Evolutionary conservation across 2,113 vertebrate genomes (phyloP), one percentile per base, ranked within the genome.

Genomic region (Uropsilus gracilis): DNA sequence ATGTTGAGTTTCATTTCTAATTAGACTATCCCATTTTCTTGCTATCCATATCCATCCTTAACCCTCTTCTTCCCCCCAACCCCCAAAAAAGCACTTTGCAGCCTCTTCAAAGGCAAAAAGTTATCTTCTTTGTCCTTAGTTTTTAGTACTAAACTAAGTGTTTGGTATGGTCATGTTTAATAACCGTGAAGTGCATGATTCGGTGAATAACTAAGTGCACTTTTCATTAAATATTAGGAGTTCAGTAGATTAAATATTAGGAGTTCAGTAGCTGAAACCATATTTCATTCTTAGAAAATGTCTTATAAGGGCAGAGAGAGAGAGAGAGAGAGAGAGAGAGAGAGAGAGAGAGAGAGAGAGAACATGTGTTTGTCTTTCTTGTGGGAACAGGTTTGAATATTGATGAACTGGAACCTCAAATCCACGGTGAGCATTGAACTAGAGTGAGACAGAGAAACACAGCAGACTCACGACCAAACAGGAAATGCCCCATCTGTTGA

Each of bases 321-420:
- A 9, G 11, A 42, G 10, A 53, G 26, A n/a, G 4, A 61, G 42
- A 55, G 20, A 48, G 20, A n/a, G 32, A 39, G 37, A 5, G 81
- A 50, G 24, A 8, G 10, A 53, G 26, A n/a, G 4, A 61, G 42
- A 55, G 20, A 48, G 20, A n/a, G 32, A 39, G 37, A 5, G 81
- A 50, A 88, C 28, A 17, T 57, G 18, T 39, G 28, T 94, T 50
- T 69, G 37, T 75, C 26, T 32, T 66, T 32, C 66, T 85, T 66
- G 57, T 13, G 44, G 0, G 30, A 83, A 68, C 63, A 83, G 77
- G 77, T 92, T 66, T 95, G 94, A 96, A 94, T 81, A 86, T 39
- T 80, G 95, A 90, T 93, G 91, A 78, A 63, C 73, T 89, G 89
- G 77, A 93, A 86, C 81, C 28, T 61, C 61, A 57, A 83, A 55